Conservation (phyloP, 1,140 invertebrate genomes). For the Zaprionus camerounensis region DNA sequence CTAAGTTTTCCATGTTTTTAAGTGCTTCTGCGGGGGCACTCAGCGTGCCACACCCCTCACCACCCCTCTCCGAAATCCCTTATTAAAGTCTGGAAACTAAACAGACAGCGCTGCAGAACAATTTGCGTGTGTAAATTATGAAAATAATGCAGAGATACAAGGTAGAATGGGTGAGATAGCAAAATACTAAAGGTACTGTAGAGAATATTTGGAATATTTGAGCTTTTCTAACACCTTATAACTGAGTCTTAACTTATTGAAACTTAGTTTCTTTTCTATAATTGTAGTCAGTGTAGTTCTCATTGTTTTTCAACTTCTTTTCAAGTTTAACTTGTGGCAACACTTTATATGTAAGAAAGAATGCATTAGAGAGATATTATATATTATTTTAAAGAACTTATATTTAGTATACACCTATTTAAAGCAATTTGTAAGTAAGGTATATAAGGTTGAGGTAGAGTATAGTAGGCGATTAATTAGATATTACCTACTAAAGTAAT, state of each 20-base stretch:
- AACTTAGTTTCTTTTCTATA: too few relatives aligned
- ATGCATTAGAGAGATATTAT: background rate
- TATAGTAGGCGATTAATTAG: too few relatives aligned
- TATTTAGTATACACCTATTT: too few relatives aligned
- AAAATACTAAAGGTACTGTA: background rate
- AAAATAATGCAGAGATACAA: background rate
- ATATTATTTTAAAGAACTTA: background rate
- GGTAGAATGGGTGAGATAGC: background rate
- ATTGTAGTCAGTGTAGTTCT: background rate
- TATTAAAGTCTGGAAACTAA: conserved; percentile 22
- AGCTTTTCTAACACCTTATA: background rate
- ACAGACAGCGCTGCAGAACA: background rate
- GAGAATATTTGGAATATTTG: background rate
- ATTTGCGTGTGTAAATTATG: conserved; percentile 4
- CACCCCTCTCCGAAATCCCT: background rate
- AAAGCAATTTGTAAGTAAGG: too few relatives aligned
- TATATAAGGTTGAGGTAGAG: background rate
- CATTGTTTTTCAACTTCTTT: background rate
- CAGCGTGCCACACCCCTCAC: background rate
- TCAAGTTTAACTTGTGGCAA: background rate
- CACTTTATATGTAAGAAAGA: background rate
- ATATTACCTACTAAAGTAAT: too few relatives aligned
- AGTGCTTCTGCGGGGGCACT: conserved; percentile 57
- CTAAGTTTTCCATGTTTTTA: conserved; percentile 51
- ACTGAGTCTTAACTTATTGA: background rate